phyloP scores from a whole-genome alignment of 2,888 invertebrate species.

The Xylocampa areola region DNA sequence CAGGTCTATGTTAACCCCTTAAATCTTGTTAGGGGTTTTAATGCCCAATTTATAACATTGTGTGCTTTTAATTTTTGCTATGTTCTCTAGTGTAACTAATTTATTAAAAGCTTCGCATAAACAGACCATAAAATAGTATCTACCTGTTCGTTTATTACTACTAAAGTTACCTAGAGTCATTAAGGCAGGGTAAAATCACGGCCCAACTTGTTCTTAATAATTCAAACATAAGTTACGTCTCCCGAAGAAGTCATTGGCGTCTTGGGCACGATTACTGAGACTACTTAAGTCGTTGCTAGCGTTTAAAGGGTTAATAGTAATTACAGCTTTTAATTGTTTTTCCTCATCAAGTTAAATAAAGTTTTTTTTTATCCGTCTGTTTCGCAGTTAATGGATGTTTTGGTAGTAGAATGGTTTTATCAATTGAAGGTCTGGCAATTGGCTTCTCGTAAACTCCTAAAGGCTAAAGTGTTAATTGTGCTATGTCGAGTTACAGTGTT shows the following conservation, averaged over 20 bases:
- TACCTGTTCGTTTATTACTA: conserved; percentile 37
- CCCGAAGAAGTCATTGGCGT: conserved; percentile 55
- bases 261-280: conserved; percentile 55
- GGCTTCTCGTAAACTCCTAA: conserved; percentile 38
- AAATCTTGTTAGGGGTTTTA: too few species aligned
- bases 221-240: conserved; percentile 59
- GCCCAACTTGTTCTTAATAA: conserved; percentile 58
- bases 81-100: conserved; percentile 11
- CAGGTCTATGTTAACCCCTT: too few species aligned
- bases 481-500: conserved; percentile 25
- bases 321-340: conserved; percentile 56
- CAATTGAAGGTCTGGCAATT: conserved; percentile 42
- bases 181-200: conserved; percentile 41
- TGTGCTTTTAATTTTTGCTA: background rate
- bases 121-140: conserved; percentile 29
- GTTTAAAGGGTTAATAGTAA: conserved; percentile 60
- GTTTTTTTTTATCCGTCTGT: conserved; percentile 48
- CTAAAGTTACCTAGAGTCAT: conserved; percentile 48
- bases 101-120: conserved; percentile 28
- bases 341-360: conserved; percentile 46
- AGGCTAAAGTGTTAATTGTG: conserved; percentile 44
- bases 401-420: conserved; percentile 46
- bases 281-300: conserved; percentile 46
- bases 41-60: too few species aligned
- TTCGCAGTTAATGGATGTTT: conserved; percentile 46